Base-by-base conservation (phyloP, 1,140 invertebrate species). In the Oedothorax gibbosus region DNA sequence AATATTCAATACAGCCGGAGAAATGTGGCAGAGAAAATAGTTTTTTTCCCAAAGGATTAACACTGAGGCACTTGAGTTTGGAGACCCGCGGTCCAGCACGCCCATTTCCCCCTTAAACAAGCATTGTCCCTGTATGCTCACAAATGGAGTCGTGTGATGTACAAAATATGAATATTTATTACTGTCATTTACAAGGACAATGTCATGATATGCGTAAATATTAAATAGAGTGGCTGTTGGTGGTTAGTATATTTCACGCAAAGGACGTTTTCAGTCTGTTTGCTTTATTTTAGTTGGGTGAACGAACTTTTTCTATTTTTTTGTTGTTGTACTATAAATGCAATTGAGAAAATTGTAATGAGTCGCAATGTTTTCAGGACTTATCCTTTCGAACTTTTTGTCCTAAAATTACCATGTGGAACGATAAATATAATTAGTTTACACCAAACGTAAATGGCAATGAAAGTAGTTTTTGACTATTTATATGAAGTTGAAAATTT, bases 111-210 rank as follows among this genome's bases (percentile, higher is more conserved):
- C n/a, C n/a, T n/a, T n/a, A 35, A 35, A 35, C 35, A 35, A 35
- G 35, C 72, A 57, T 57, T 57, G 49, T 57, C 10, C 18, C 20
- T 75, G 53, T 20, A 57, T 57, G 15, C 11, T 14, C 35, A 21
- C 54, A 75, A 49, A 57, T 6, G 7, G 4, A 75, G 18, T 12
- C 12, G 56, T 21, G 18, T 62, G 7, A 57, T 57, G 11, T n/a
- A 14, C n/a, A 10, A 54, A 57, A 75, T 35, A 57, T 75, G 54
- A 75, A 75, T 75, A 57, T 75, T 75, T 75, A 57, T 57, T 35
- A 18, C 2, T n/a, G 18, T 75, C 35, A 35, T 75, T 75, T 57
- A 57, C 72, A 12, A 75, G 18, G 51, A 50, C 6, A 75, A 15
- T 9, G 49, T 57, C 72, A 75, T 75, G 35, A 75, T 15, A 35